These are phyloP conservation scores for Colaptes auratus DNA, from an alignment of 2,113 vertebrate species.

Conservation along the genomic window DNA sequence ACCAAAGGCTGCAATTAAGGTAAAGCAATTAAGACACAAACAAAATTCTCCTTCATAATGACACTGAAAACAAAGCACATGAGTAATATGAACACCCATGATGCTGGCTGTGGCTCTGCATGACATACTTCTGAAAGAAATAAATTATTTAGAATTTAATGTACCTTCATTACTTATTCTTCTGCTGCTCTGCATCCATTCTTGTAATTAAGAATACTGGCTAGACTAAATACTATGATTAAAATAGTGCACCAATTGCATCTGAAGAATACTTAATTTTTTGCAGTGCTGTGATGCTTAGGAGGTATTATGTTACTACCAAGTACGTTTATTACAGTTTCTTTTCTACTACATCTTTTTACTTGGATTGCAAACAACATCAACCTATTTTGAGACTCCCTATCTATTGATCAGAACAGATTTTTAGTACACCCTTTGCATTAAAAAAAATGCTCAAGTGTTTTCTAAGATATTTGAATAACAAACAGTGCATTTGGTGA, in stretches of 20 bases:
- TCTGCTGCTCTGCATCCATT: conserved; percentile 29
- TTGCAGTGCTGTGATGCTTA: neutral
- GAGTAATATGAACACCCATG: neutral
- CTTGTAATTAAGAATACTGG: conserved; percentile 32
- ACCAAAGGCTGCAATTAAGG: neutral
- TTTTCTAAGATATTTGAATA: neutral
- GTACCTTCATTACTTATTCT: conserved; percentile 44
- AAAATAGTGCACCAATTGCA: neutral
- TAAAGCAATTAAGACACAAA: conserved; percentile 22
- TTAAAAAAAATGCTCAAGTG: neutral
- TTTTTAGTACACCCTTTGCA: neutral
- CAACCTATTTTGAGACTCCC: neutral
- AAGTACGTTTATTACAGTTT: neutral
- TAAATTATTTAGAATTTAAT: conserved; percentile 40
- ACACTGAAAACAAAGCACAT: conserved; percentile 19
- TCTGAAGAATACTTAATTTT: conserved; percentile 1
- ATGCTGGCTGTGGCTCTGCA: neutral
- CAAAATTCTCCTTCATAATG: neutral
- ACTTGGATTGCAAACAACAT: neutral
- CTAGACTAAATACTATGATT: conserved; percentile 23
- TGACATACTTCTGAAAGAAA: conserved; percentile 17
- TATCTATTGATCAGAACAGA: neutral
- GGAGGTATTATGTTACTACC: neutral
- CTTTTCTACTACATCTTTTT: neutral
- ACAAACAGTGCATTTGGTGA: neutral